These are phyloP conservation scores for Labrus mixtus DNA, from an alignment of 2,113 vertebrate species.

Conservation along the genomic window DNA sequence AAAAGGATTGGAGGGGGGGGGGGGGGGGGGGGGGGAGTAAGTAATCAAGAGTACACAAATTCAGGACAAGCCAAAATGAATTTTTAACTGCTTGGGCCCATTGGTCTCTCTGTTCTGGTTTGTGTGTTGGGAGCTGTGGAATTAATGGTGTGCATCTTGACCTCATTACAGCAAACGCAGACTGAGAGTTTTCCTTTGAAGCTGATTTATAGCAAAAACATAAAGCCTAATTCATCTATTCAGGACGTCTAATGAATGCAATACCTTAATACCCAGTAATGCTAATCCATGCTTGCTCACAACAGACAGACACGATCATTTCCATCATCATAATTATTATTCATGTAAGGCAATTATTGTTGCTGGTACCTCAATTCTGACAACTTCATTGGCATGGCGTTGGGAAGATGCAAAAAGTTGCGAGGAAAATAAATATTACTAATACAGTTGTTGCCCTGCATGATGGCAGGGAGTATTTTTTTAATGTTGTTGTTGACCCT, in stretches of 20 bases:
- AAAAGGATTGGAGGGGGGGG: constrained; percentile 39
- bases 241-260: constrained; percentile 74
- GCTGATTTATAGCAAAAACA: constrained; percentile 76
- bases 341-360: constrained; percentile 80
- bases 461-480: neutral
- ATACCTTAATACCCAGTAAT: constrained; percentile 72
- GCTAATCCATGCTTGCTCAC: constrained; percentile 67
- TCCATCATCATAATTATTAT: constrained; percentile 79
- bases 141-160: constrained; percentile 81
- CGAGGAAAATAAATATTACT: constrained; percentile 45
- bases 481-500: neutral
- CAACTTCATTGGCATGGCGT: constrained; percentile 71
- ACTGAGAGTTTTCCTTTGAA: constrained; percentile 76
- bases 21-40: constrained; percentile 43
- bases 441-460: constrained; percentile 38
- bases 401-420: constrained; percentile 54
- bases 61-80: constrained; percentile 83
- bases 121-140: constrained; percentile 75
- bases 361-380: constrained; percentile 72
- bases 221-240: constrained; percentile 71
- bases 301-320: constrained; percentile 76
- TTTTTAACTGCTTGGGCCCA: constrained; percentile 80
- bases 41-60: constrained; percentile 85
- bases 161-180: constrained; percentile 79
- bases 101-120: constrained; percentile 77